Evolutionary conservation across 2,888 invertebrate genomes (phyloP).

Genomic region (Callosobruchus maculatus): DNA sequence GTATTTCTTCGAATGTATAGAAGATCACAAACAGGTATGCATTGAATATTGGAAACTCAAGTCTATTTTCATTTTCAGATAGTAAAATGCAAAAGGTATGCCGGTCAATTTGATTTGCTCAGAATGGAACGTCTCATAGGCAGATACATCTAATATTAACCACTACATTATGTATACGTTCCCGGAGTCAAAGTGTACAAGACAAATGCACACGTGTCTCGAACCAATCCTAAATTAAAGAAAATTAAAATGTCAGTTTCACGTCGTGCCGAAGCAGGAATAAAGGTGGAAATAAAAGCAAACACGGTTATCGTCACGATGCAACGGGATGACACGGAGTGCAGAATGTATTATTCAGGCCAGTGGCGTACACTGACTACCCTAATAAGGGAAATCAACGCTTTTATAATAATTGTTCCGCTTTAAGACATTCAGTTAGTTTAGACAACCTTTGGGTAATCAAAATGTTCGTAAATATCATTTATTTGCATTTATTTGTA

Average conservation of each 20-base stretch:
- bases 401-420: too few relatives aligned
- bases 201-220: not conserved
- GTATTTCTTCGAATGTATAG: too few relatives aligned
- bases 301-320: not conserved
- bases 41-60: too few relatives aligned
- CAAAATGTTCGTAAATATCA: too few relatives aligned
- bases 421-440: too few relatives aligned
- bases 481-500: too few relatives aligned
- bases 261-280: not conserved
- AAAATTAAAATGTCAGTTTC: not conserved
- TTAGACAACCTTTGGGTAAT: too few relatives aligned
- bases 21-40: too few relatives aligned
- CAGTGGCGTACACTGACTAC: not conserved
- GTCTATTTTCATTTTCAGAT: too few relatives aligned
- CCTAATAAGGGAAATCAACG: too few relatives aligned
- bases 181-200: not conserved
- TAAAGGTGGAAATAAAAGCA: not conserved
- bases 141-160: not conserved
- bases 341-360: not conserved
- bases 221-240: not conserved
- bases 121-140: not conserved
- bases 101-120: not conserved
- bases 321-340: not conserved
- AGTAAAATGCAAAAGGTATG: too few relatives aligned
- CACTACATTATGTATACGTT: not conserved